These are phyloP conservation scores for Autographa gamma DNA, from an alignment of 2,888 invertebrate species.

Conservation along the genomic window DNA sequence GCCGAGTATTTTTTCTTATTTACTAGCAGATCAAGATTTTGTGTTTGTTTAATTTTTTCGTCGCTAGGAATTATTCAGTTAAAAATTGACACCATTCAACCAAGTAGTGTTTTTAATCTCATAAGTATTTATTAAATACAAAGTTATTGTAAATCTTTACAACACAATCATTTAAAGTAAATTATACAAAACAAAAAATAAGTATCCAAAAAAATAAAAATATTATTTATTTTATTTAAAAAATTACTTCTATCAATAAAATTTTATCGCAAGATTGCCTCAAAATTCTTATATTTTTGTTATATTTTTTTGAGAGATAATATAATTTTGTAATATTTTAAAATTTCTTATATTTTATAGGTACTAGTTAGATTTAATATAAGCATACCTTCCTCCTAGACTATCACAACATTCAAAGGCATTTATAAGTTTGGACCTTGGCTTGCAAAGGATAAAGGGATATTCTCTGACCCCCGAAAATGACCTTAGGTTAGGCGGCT, in stretches of 20 bases:
- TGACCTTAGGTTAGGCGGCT: conserved; percentile 15
- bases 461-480: conserved; percentile 40
- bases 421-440: conserved; percentile 84
- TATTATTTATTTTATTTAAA: conserved; percentile 15
- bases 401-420: conserved; percentile 88
- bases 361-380: conserved; percentile 54
- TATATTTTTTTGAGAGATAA: conserved; percentile 48
- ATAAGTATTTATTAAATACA: conserved; percentile 2
- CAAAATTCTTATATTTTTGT: conserved; percentile 22
- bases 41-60: too few species aligned
- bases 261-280: conserved; percentile 15
- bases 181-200: neutral
- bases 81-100: neutral
- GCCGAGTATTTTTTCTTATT: too few species aligned
- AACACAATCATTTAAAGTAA: neutral
- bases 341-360: conserved; percentile 51
- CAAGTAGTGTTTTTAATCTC: neutral
- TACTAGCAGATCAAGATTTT: too few species aligned
- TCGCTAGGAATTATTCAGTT: neutral
- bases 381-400: conserved; percentile 73
- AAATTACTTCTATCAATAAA: conserved; percentile 19
- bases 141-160: neutral
- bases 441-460: conserved; percentile 78
- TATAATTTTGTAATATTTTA: conserved; percentile 47
- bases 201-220: conserved; percentile 19